Conservation (phyloP, 2,113 vertebrate genomes). For the Halichoeres trimaculatus region DNA sequence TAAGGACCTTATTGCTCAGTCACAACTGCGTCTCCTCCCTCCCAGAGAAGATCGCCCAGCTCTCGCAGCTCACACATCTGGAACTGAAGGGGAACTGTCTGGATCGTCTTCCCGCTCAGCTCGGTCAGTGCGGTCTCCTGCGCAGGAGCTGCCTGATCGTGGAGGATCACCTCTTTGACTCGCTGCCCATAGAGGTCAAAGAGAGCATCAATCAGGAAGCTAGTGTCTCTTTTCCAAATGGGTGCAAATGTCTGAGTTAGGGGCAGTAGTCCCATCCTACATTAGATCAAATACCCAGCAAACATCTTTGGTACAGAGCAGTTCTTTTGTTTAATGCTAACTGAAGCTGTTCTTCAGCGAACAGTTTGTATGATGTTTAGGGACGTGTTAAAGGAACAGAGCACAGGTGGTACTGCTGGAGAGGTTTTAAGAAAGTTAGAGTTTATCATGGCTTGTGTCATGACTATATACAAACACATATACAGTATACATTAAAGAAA, state of each 20-base stretch:
- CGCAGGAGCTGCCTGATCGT: conserved; percentile 91
- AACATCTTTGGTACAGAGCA: conserved; percentile 1
- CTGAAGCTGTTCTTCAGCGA: conserved; percentile 29
- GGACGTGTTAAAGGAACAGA: conserved; percentile 6
- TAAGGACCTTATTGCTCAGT: conserved; percentile 92
- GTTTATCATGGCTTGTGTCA: conserved; percentile 3
- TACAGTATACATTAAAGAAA: neutral
- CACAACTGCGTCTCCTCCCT: conserved; percentile 92
- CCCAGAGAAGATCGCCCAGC: conserved; percentile 93
- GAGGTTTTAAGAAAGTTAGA: neutral
- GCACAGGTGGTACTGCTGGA: conserved; percentile 10
- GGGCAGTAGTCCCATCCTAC: conserved; percentile 41
- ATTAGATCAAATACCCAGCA: neutral
- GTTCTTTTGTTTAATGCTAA: conserved; percentile 12
- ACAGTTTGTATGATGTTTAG: conserved; percentile 24
- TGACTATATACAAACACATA: neutral
- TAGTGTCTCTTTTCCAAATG: conserved; percentile 88
- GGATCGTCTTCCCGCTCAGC: conserved; percentile 91
- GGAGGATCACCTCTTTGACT: conserved; percentile 97
- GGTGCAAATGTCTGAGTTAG: conserved; percentile 81
- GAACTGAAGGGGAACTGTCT: conserved; percentile 98
- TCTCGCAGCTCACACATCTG: conserved; percentile 92
- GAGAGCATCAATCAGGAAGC: conserved; percentile 94
- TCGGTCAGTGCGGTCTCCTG: conserved; percentile 91
- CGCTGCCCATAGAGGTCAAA: conserved; percentile 93